Evolutionary conservation across 2,888 invertebrate species (phyloP).

Genomic region (Hydrotaea cyrtoneurina): DNA sequence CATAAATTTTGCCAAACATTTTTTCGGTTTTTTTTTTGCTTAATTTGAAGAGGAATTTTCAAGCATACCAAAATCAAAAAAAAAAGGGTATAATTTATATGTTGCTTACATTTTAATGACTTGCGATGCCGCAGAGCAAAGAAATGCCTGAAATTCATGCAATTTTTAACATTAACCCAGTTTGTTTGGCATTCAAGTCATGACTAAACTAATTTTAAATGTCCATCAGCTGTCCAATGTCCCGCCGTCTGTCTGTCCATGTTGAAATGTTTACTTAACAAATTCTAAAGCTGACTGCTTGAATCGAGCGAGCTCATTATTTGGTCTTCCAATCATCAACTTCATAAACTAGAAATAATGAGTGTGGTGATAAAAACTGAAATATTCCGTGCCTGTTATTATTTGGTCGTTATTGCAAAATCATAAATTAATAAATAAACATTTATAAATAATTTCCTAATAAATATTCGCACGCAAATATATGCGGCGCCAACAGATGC

Average conservation of each 20-base stretch:
- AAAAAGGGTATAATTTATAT: constrained; percentile 36
- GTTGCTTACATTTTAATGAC: constrained; percentile 30
- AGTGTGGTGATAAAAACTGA: neutral
- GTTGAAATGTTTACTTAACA: constrained; percentile 36
- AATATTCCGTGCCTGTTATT: too few relatives aligned
- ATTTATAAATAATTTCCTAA: constrained; percentile 50
- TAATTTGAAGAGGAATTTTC: constrained; percentile 41
- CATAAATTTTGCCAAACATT: neutral
- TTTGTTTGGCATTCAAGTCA: constrained; percentile 11
- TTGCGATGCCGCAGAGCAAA: neutral
- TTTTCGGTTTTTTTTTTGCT: neutral
- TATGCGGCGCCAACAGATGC: constrained; percentile 65
- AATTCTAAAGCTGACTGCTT: constrained; percentile 8
- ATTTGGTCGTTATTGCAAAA: too few relatives aligned
- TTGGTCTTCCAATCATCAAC: constrained; percentile 61
- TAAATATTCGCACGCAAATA: constrained; percentile 63
- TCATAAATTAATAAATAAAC: constrained; percentile 28
- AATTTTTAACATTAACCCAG: constrained; percentile 59
- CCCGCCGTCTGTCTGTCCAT: constrained; percentile 28
- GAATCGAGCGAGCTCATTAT: constrained; percentile 23
- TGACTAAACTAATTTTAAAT: neutral
- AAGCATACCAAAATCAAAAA: neutral
- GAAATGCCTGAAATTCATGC: constrained; percentile 22
- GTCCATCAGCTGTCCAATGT: constrained; percentile 22
- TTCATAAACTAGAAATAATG: constrained; percentile 18